phyloP scores from a whole-genome alignment of 2,888 invertebrate genomes.

The Phyto melanocephala region DNA sequence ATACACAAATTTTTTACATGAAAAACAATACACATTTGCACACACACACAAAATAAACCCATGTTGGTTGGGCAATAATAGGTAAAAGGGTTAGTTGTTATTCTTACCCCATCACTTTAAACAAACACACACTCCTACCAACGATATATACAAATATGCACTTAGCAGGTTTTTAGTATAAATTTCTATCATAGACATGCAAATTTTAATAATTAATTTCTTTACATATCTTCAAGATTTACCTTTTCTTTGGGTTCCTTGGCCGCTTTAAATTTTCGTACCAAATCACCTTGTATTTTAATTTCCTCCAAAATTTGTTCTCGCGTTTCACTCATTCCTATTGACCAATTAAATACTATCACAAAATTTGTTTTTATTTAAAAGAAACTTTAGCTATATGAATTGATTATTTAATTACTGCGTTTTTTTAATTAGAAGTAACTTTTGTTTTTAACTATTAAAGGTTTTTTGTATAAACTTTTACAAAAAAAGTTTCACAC shows the following conservation, averaged over 20 bases:
- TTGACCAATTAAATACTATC: conserved; percentile 25
- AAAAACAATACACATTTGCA: conserved; percentile 50
- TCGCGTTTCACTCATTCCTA: conserved; percentile 79
- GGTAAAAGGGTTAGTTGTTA: conserved; percentile 43
- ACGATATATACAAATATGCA: neutral
- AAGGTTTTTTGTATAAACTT: neutral
- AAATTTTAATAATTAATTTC: neutral
- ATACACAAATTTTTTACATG: conserved; percentile 60
- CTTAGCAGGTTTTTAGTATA: neutral
- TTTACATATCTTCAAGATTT: conserved; percentile 32
- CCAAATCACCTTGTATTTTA: conserved; percentile 88
- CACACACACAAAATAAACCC: conserved; percentile 4
- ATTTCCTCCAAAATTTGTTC: conserved; percentile 82
- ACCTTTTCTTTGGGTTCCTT: conserved; percentile 90
- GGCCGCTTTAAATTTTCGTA: conserved; percentile 88
- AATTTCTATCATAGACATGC: conserved; percentile 3
- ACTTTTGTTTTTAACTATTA: conserved; percentile 18
- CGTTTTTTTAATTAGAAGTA: neutral
- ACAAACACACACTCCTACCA: neutral
- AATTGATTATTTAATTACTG: neutral
- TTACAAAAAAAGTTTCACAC: conserved; percentile 48
- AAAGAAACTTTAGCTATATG: neutral
- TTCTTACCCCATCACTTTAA: neutral
- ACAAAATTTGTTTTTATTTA: conserved; percentile 13
- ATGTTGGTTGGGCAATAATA: conserved; percentile 16